Base-by-base conservation (phyloP, 1,140 invertebrate genomes). In the Helicoverpa armigera region DNA sequence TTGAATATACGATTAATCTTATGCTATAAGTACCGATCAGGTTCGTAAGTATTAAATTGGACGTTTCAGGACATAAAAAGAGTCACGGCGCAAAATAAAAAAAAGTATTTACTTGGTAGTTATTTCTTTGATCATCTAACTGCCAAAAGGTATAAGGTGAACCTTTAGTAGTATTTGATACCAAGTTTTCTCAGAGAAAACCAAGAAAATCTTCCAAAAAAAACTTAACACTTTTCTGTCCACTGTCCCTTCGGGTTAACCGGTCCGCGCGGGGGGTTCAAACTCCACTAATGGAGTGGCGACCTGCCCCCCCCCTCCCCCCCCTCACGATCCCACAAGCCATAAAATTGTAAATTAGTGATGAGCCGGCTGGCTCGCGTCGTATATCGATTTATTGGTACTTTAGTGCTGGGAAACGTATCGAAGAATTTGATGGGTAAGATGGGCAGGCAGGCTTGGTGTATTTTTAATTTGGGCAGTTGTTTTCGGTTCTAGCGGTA, bases 341-440 rank as follows among this genome's bases (percentile, higher is more conserved):
- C 93, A 94, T 94, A 93, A 94, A 94, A 94, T 93, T 94, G 91
- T 94, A 93, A 94, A 94, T 94, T 94, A 94, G 89, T 94, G 92
- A 94, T 94, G 93, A 94, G 89, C 89, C 89, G 86, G 87, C 91
- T 85, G 85, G 85, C 84, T 85, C 87, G 86, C 90, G 87, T 88
- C 89, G 89, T 74, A 86, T 92, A 94, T 94, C 93, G 93, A 94
- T 94, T 92, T 94, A 94, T 94, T 93, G 92, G 89, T 91, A 93
- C 91, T 94, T 92, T 92, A 74, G 76, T 74, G 79, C 16, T 88
- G 88, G 85, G 82, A 83, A 70, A 82, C 83, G 86, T 85, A 86
- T 90, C 88, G 87, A 87, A 86, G 81, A 79, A 84, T 85, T 86
- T 77, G 80, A 81, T 78, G 58, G 43, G 60, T 43, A 69, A 67